phyloP scores from a whole-genome alignment of 2,797 vertebrate genomes.

The Scolopax rusticola region DNA sequence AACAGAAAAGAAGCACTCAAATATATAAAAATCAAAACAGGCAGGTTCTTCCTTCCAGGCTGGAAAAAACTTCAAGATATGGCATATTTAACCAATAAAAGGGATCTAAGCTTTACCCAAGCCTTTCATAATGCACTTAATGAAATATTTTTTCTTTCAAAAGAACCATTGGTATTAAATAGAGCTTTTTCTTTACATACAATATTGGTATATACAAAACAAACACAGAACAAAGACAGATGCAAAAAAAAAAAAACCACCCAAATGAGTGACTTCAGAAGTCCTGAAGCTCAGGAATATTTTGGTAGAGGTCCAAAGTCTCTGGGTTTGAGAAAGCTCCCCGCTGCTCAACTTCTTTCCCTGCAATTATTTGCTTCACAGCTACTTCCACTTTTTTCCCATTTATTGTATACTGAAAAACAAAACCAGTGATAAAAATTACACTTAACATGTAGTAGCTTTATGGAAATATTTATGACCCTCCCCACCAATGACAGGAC shows the following conservation, averaged over 20 bases:
- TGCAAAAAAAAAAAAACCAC: background rate
- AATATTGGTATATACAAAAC: constrained; percentile 60
- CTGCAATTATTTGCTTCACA: constrained; percentile 93
- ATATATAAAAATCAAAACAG: constrained; percentile 25
- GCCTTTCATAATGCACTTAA: constrained; percentile 42
- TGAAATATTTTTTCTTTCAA: constrained; percentile 14
- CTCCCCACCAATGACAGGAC: background rate
- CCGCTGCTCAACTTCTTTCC: constrained; percentile 87
- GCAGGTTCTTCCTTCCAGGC: background rate
- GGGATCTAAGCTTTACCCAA: constrained; percentile 5
- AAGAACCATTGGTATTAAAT: constrained; percentile 51
- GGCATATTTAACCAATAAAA: background rate
- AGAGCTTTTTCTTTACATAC: constrained; percentile 57
- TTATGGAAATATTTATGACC: background rate
- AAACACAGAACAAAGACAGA: background rate
- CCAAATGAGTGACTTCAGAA: constrained; percentile 79
- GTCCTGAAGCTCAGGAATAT: constrained; percentile 92
- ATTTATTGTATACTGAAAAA: constrained; percentile 92
- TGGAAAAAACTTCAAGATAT: background rate
- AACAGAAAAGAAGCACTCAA: background rate
- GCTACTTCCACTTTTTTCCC: constrained; percentile 99
- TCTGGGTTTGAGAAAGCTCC: constrained; percentile 94
- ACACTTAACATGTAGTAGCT: background rate
- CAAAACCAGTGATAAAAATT: constrained; percentile 25
- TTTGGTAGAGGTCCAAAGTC: constrained; percentile 91